Percentiles rank a stretch among this genome's conserved stretches.
Conservation (phyloP, 2,888 invertebrate species). For the Leptodirus hochenwartii region DNA sequence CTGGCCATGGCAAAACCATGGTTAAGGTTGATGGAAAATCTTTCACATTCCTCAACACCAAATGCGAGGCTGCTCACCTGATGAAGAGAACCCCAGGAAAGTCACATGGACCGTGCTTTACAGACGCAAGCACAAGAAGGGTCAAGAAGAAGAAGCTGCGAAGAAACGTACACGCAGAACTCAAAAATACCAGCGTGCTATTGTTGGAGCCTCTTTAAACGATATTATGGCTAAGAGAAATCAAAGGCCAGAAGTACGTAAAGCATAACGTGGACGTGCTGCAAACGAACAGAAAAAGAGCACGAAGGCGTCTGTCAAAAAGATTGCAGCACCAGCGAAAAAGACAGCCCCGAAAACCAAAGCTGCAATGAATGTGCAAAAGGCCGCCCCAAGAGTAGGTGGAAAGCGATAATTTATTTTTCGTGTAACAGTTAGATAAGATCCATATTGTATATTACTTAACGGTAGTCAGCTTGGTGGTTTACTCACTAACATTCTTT, state of each 20-base stretch:
- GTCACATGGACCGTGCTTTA: no score
- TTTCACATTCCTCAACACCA: constrained; percentile 91
- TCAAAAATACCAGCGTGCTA: constrained; percentile 93
- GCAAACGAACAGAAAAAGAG: constrained; percentile 94
- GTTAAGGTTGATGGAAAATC: constrained; percentile 93
- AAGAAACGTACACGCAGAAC: constrained; percentile 91
- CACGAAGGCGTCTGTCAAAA: constrained; percentile 72
- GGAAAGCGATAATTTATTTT: constrained; percentile 76
- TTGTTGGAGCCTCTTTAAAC: constrained; percentile 91
- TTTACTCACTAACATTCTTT: no score
- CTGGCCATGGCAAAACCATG: constrained; percentile 98
- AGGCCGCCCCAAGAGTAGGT: constrained; percentile 86
- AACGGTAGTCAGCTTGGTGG: no score
- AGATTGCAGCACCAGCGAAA: constrained; percentile 53
- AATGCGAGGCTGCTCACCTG: constrained; percentile 88
- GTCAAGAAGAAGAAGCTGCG: constrained; percentile 87
- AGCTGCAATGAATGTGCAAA: constrained; percentile 73
- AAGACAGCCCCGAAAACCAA: constrained; percentile 73
- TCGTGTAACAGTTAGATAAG: no score
- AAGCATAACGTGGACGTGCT: constrained; percentile 94
- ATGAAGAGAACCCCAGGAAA: constrained; percentile 99
- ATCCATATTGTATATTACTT: no score
- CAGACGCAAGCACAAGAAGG: constrained; percentile 98
- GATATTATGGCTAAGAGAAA: constrained; percentile 98
- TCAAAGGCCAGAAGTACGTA: constrained; percentile 97